A percentile compares a stretch with the other conserved stretches of the same genome.
phyloP scores from a whole-genome alignment of 1,140 invertebrate genomes.

The Zaprionus vittiger region DNA sequence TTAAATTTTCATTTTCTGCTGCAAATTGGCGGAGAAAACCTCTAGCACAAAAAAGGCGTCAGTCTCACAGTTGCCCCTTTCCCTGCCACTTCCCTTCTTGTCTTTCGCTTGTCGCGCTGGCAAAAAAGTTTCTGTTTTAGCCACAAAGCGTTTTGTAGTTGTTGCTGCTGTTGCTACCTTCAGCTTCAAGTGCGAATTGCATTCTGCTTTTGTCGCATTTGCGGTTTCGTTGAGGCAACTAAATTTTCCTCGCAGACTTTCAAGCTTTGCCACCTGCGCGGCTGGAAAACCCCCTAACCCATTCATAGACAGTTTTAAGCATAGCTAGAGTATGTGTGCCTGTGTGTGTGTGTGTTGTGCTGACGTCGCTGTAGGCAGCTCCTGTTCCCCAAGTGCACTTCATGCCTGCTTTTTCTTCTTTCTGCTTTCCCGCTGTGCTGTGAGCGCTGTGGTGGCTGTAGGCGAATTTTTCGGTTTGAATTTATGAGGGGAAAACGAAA shows the following conservation, averaged over 20 bases:
- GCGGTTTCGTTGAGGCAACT: conserved; percentile 68
- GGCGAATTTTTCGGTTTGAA: conserved; percentile 75
- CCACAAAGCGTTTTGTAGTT: conserved; percentile 39
- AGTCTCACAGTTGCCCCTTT: conserved; percentile 30
- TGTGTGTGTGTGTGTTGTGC: conserved; percentile 24
- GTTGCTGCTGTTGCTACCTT: conserved; percentile 34
- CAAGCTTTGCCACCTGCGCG: conserved; percentile 31
- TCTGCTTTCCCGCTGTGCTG: conserved; percentile 7
- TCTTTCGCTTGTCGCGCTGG: background rate
- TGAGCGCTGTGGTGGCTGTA: background rate
- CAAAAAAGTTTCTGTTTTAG: conserved; percentile 39
- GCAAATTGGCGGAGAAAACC: conserved; percentile 64
- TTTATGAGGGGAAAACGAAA: conserved; percentile 73
- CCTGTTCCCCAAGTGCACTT: conserved; percentile 49
- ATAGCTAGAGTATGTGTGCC: background rate
- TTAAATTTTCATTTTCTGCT: conserved; percentile 80
- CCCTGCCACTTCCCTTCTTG: conserved; percentile 6
- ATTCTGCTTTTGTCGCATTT: conserved; percentile 82
- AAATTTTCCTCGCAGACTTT: conserved; percentile 43
- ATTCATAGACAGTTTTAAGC: conserved; percentile 20
- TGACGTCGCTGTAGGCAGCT: conserved; percentile 52
- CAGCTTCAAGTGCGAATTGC: conserved; percentile 81
- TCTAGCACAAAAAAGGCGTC: conserved; percentile 20
- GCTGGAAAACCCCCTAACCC: background rate
- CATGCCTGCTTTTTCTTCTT: conserved; percentile 20